Evolutionary conservation across 2,888 invertebrate species (phyloP).

Genomic region (Allophyes oxyacanthae): DNA sequence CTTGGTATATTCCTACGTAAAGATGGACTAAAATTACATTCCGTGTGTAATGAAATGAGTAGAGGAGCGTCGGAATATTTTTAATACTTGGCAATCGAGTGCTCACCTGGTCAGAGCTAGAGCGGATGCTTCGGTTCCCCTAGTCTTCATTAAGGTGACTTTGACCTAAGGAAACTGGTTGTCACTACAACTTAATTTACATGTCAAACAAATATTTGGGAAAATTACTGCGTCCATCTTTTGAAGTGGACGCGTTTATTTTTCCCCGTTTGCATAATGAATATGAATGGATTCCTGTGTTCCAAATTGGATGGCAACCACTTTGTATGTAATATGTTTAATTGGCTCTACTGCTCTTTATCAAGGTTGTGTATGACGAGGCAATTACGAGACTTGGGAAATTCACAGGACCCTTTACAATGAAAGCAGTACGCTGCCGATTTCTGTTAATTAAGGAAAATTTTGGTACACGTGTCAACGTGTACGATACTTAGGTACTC

Average conservation of each 20-base stretch:
- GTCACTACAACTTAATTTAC: constrained; percentile 6
- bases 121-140: constrained; percentile 20
- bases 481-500: no score
- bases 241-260: constrained; percentile 38
- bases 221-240: constrained; percentile 52
- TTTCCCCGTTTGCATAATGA: constrained; percentile 53
- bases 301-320: constrained; percentile 44
- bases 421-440: not conserved
- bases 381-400: constrained; percentile 35
- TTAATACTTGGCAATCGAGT: constrained; percentile 46
- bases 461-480: constrained; percentile 1
- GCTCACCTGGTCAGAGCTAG: constrained; percentile 9
- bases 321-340: constrained; percentile 33
- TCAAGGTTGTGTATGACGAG: constrained; percentile 49
- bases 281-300: constrained; percentile 53
- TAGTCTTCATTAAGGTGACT: constrained; percentile 28
- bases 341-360: constrained; percentile 49
- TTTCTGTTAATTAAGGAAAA: constrained; percentile 31
- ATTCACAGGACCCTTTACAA: constrained; percentile 20
- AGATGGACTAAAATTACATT: constrained; percentile 46
- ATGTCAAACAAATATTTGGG: constrained; percentile 28
- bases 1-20: constrained; percentile 43
- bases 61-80: constrained; percentile 15
- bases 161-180: constrained; percentile 37
- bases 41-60: constrained; percentile 27